These are phyloP conservation scores for Plutella xylostella DNA, from an alignment of 2,888 invertebrate genomes.

Conservation along the genomic window DNA sequence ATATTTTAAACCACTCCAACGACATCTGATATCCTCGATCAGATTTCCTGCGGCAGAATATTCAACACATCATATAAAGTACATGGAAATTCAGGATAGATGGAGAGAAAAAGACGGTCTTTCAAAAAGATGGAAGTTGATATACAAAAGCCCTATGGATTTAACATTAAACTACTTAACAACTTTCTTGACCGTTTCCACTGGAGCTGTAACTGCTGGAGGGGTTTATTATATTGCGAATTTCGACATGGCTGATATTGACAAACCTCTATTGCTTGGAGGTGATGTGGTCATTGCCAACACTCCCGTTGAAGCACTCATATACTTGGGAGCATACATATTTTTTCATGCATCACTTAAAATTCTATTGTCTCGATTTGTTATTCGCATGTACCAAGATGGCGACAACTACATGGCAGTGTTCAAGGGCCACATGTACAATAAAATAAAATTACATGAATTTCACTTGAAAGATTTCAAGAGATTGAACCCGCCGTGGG, in stretches of 20 bases:
- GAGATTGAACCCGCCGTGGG: conserved; percentile 37
- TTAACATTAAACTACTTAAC: conserved; percentile 34
- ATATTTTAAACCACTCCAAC: not conserved
- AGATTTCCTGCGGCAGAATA: not conserved
- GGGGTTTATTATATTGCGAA: conserved; percentile 42
- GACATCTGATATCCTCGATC: not conserved
- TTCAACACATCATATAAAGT: conserved; percentile 30
- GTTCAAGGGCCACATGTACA: conserved; percentile 42
- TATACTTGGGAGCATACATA: conserved; percentile 45
- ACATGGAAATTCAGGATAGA: conserved; percentile 40
- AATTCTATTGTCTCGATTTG: conserved; percentile 47
- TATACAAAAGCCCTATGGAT: conserved; percentile 59
- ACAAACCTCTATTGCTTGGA: conserved; percentile 40
- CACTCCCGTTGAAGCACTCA: conserved; percentile 38
- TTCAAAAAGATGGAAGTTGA: conserved; percentile 43
- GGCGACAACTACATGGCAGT: conserved; percentile 54
- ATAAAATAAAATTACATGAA: conserved; percentile 39
- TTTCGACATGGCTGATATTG: conserved; percentile 32
- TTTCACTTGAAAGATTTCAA: conserved; percentile 48
- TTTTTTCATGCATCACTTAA: conserved; percentile 43
- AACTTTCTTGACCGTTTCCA: conserved; percentile 42
- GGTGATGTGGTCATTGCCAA: conserved; percentile 47
- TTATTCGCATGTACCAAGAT: conserved; percentile 47
- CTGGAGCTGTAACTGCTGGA: conserved; percentile 26
- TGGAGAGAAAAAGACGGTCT: conserved; percentile 45